A percentile compares a stretch with the other conserved stretches of the same genome.
Conservation (phyloP, 2,797 vertebrate genomes). For the Tauraco hartlaubi region DNA sequence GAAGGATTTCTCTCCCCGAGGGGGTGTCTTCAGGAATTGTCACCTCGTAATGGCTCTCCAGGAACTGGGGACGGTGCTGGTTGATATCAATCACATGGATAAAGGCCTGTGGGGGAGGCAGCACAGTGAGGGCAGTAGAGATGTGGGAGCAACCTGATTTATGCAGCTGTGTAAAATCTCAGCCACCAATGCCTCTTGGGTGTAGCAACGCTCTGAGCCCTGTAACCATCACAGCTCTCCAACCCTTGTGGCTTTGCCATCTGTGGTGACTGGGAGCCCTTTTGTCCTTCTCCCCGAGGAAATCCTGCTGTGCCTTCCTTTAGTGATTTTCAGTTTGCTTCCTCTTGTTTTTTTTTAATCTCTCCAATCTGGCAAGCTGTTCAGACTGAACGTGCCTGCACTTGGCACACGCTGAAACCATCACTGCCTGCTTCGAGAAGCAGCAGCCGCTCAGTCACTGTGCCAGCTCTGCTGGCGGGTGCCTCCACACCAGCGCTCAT, state of each 20-base stretch:
- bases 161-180: neutral
- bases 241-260: neutral
- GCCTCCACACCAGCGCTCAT: neutral
- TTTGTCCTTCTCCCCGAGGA: neutral
- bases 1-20: conserved; percentile 89
- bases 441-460: neutral
- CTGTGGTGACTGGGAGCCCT: neutral
- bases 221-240: neutral
- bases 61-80: conserved; percentile 91
- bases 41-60: conserved; percentile 85
- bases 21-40: conserved; percentile 90
- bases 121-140: neutral
- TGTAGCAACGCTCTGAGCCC: neutral
- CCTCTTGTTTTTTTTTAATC: neutral
- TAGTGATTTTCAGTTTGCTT: neutral
- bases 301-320: neutral
- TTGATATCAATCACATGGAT: conserved; percentile 92
- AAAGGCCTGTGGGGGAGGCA: conserved; percentile 83
- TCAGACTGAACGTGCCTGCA: neutral
- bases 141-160: neutral
- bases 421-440: neutral
- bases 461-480: conserved; percentile 15
- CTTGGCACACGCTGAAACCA: neutral
- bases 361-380: neutral
- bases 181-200: neutral